Evolutionary conservation across 2,888 invertebrate genomes (phyloP).

Genomic region (Podotricha telesiphe): DNA sequence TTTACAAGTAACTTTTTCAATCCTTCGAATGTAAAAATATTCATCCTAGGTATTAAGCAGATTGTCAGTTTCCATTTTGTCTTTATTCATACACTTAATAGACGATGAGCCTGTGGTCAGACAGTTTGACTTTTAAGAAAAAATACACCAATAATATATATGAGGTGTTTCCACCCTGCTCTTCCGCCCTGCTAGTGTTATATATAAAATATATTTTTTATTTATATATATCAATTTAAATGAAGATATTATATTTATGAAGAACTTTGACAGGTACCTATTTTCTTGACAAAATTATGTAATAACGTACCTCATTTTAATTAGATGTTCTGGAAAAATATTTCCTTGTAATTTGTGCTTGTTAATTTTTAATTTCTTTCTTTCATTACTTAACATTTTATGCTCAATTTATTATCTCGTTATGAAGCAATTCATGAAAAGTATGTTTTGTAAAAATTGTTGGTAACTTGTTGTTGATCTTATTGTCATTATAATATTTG

Average conservation of each 20-base stretch:
- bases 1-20: no score
- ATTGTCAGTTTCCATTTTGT: no score
- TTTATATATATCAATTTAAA: not conserved
- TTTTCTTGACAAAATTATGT: slow-evolving; percentile 2
- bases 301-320: slow-evolving; percentile 17
- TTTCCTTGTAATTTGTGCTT: slow-evolving; percentile 11
- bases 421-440: not conserved
- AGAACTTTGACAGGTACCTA: not conserved
- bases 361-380: slow-evolving; percentile 25
- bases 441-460: slow-evolving; percentile 1
- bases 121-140: no score
- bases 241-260: no score
- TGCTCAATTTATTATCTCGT: slow-evolving; percentile 11
- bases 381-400: slow-evolving; percentile 10
- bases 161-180: no score
- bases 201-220: not conserved
- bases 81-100: no score
- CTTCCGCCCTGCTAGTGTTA: no score
- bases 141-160: no score
- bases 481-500: not conserved
- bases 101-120: no score
- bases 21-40: no score
- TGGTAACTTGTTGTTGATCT: not conserved
- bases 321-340: slow-evolving; percentile 7
- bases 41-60: no score